Evolutionary conservation across 2,888 invertebrate genomes (phyloP), one percentile per base, ranked within the genome.

Genomic region (Lottia gigantea): DNA sequence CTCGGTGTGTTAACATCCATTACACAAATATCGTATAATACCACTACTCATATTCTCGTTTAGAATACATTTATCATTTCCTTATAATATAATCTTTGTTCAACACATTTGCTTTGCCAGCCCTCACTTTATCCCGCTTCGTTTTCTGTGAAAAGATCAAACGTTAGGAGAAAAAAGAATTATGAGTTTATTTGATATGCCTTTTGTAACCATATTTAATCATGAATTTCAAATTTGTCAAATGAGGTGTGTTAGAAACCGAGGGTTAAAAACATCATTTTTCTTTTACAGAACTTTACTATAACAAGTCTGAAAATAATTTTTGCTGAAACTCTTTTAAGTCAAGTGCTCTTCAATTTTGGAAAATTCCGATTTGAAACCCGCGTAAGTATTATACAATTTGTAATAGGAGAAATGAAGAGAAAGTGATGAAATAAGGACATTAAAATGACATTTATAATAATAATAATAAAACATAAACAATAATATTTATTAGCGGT

Each of bases 141-240:
- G 55, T 55, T 55, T 55, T 55, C 23, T 55, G 23, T 55, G 23
- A 55, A 55, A 55, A 55, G 55, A 55, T 55, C 55, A 55, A 55
- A 55, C 55, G 55, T 40, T 40, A 40, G 40, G 40, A 40, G 23
- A 23, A 11, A 55, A 55, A 55, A 55, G 55, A 55, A 55, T 23
- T 55, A 55, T 55, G 55, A 55, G 19, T 55, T 19, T 55, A 55
- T 23, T 55, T 55, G 55, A 55, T 55, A 55, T 55, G 55, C 55
- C 55, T 55, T 55, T 55, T 23, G 55, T 23, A 55, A 55, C 55
- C 55, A 55, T 55, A 55, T 55, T 55, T 55, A 23, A 55, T 23
- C 55, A 55, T 55, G 55, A 55, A 55, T 55, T 55, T 55, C 55
- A 55, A 55, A 55, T 55, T 55, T 55, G 55, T 55, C 55, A 55